Percentiles rank a stretch among this genome's conserved stretches.
phyloP scores from a whole-genome alignment of 2,797 vertebrate genomes.

The Steatocranus sp. region DNA sequence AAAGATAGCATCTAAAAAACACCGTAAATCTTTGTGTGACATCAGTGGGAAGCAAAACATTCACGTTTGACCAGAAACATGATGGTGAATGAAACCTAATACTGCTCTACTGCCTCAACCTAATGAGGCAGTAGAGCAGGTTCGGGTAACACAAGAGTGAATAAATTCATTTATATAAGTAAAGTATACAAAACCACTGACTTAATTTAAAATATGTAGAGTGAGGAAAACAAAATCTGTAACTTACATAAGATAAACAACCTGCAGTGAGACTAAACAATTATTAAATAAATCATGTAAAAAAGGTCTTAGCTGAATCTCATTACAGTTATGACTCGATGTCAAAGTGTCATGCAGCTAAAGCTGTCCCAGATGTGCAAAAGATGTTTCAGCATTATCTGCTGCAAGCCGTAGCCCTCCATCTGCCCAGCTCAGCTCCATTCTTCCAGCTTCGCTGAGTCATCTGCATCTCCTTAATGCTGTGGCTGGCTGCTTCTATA shows the following conservation, averaged over 20 bases:
- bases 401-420: constrained; percentile 2
- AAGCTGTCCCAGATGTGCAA: constrained; percentile 23
- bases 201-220: neutral
- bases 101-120: neutral
- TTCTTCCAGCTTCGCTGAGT: constrained; percentile 31
- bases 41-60: neutral
- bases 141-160: neutral
- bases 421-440: constrained; percentile 35
- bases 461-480: constrained; percentile 23
- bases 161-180: neutral
- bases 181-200: neutral
- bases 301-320: neutral
- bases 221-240: neutral
- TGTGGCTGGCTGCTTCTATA: neutral
- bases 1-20: neutral
- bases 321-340: constrained; percentile 9
- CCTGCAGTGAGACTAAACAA: rapidly evolving
- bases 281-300: neutral
- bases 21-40: neutral
- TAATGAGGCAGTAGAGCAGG: neutral
- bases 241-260: neutral
- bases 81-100: neutral
- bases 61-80: neutral
- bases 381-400: constrained; percentile 28
- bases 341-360: neutral